Conservation (phyloP, 1,140 invertebrate species). For the Nasonia longicornis region DNA sequence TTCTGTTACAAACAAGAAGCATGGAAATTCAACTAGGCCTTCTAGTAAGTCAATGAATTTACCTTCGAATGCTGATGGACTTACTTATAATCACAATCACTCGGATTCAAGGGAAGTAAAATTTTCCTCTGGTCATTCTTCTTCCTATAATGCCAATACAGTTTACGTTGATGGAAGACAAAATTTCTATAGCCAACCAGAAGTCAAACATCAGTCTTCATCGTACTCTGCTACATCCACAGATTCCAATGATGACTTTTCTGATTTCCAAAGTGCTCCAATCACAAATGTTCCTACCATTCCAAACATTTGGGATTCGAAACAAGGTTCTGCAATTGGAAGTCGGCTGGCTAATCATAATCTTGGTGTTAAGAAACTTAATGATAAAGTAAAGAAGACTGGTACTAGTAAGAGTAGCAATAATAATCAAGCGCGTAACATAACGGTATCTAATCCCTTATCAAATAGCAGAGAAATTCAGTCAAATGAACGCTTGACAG, state of each 20-base stretch:
- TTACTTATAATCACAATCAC: constrained; percentile 28
- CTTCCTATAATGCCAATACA: constrained; percentile 12
- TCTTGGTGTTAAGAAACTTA: constrained; percentile 63
- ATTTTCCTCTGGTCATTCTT: constrained; percentile 12
- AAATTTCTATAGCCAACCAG: constrained; percentile 30
- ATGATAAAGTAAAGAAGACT: constrained; percentile 60
- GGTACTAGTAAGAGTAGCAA: constrained; percentile 48
- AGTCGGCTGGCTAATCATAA: constrained; percentile 70
- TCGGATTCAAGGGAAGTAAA: constrained; percentile 37
- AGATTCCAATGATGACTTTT: constrained; percentile 70
- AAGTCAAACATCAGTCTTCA: constrained; percentile 40
- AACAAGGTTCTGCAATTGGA: constrained; percentile 67
- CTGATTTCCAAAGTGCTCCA: constrained; percentile 73
- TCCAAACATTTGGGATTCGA: constrained; percentile 59
- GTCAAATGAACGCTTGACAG: constrained; percentile 52
- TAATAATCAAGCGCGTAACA: constrained; percentile 47
- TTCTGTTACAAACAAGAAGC: constrained; percentile 31
- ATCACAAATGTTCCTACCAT: constrained; percentile 52
- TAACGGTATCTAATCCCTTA: constrained; percentile 36
- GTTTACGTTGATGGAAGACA: neutral
- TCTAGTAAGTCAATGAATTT: constrained; percentile 4
- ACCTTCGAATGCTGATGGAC: neutral
- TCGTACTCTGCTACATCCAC: constrained; percentile 34
- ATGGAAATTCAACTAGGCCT: neutral
- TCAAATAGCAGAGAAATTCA: constrained; percentile 46